Evolutionary conservation across 2,888 invertebrate species (phyloP).

Genomic region (Drymonia ruficornis): DNA sequence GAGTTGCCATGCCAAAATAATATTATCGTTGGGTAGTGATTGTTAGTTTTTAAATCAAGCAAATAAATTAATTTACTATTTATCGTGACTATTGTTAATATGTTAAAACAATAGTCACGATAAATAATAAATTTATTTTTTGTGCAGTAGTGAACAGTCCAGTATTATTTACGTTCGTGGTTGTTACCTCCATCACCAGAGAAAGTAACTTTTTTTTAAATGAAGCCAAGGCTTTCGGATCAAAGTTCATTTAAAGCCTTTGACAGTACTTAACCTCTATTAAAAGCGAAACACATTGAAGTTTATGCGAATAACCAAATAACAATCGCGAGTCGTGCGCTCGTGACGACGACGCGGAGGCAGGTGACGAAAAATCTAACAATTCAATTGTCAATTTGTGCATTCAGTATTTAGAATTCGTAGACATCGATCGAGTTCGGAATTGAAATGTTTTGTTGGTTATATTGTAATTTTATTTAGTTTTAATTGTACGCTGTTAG

Average conservation of each 20-base stretch:
- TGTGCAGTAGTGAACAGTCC: no score
- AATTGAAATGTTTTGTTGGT: conserved; percentile 40
- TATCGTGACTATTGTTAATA: no score
- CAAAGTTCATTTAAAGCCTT: conserved; percentile 39
- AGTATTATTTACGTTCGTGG: no score
- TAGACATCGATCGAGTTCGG: conserved; percentile 34
- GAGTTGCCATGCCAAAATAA: no score
- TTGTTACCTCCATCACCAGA: background rate
- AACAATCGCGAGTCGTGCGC: conserved; percentile 53
- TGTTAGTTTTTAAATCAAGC: no score
- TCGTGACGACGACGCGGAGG: conserved; percentile 43
- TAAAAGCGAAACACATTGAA: conserved; percentile 41
- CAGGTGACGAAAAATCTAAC: conserved; percentile 62
- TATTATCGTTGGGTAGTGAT: no score
- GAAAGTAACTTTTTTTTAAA: conserved; percentile 17
- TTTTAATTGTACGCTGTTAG: conserved; percentile 25
- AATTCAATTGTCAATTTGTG: conserved; percentile 60
- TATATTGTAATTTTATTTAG: conserved; percentile 17
- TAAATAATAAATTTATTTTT: no score
- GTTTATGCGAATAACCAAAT: conserved; percentile 47
- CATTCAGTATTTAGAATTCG: conserved; percentile 42
- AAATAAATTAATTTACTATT: no score
- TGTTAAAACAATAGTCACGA: no score
- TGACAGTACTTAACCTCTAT: conserved; percentile 50
- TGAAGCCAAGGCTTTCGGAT: conserved; percentile 21